phyloP scores from a whole-genome alignment of 1,140 invertebrate species.

The Monochamus saltuarius region DNA sequence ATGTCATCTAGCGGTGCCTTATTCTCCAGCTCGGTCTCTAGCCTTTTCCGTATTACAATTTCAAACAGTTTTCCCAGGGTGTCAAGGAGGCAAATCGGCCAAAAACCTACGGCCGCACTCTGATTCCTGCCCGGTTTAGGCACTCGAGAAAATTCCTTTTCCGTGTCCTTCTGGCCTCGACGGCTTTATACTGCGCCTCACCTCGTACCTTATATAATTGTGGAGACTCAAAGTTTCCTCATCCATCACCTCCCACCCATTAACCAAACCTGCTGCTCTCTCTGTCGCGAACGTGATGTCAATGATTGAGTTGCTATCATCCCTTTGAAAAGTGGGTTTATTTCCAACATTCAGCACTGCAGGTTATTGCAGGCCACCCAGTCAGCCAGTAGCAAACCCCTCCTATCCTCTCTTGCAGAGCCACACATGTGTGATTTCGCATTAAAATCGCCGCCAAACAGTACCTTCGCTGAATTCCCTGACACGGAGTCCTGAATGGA shows the following conservation, averaged over 20 bases:
- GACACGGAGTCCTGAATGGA: no score
- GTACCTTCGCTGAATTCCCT: no score
- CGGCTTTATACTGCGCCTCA: neutral
- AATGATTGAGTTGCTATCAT: no score
- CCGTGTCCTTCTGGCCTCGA: neutral
- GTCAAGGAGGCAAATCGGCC: slow-evolving; percentile 35
- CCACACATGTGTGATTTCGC: no score
- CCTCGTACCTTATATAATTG: neutral
- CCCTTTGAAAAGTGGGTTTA: slow-evolving; percentile 8
- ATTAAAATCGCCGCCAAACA: no score
- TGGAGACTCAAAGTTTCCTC: neutral
- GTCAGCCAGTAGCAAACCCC: no score
- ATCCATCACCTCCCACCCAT: no score
- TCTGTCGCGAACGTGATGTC: no score
- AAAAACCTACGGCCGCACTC: slow-evolving; percentile 11
- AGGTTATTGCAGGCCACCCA: no score
- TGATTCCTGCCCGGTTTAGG: slow-evolving; percentile 18
- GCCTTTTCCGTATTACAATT: slow-evolving; percentile 16
- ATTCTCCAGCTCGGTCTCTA: slow-evolving; percentile 16
- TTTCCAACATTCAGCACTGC: neutral
- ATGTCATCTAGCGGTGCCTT: slow-evolving; percentile 20
- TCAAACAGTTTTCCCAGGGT: slow-evolving; percentile 30
- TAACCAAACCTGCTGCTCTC: no score
- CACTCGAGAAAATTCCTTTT: no score
- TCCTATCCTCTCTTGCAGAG: no score